A percentile compares a stretch with the other conserved stretches of the same genome.
These are phyloP conservation scores for Congeria kusceri DNA, from an alignment of 2,888 invertebrate species.

Conservation along the genomic window DNA sequence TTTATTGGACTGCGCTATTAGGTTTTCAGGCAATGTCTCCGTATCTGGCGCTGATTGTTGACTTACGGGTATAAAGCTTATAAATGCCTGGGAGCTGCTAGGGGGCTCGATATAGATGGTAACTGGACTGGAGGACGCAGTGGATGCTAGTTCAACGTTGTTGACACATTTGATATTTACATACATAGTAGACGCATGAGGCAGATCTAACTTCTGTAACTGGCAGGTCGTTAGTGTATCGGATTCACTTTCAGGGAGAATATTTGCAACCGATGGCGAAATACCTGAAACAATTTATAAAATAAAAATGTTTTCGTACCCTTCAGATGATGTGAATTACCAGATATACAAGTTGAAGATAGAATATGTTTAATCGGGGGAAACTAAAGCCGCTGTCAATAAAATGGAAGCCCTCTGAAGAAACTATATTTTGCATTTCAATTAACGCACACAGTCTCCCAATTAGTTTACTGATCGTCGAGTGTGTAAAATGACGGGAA, in stretches of 20 bases:
- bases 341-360: too few species aligned
- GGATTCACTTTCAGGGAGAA: not conserved
- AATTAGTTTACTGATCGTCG: too few species aligned
- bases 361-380: too few species aligned
- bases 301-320: too few species aligned
- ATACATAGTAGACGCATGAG: conserved; percentile 18
- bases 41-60: not conserved
- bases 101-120: conserved; percentile 13
- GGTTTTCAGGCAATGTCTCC: not conserved
- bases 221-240: not conserved
- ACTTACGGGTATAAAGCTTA: not conserved
- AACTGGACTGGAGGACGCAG: not conserved
- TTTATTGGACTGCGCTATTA: conserved; percentile 9
- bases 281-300: conserved; percentile 8
- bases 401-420: too few species aligned
- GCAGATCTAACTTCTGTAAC: not conserved
- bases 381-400: too few species aligned
- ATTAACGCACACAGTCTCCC: too few species aligned
- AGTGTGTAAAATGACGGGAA: too few species aligned
- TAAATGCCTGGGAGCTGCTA: conserved; percentile 1
- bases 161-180: conserved; percentile 45
- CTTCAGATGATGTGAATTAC: not conserved
- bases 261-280: not conserved
- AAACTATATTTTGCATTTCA: too few species aligned
- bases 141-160: conserved; percentile 21